Evolutionary conservation across 2,113 vertebrate species (phyloP), one percentile per base, ranked within the genome.

Genomic region (Potamarius usumacintae): DNA sequence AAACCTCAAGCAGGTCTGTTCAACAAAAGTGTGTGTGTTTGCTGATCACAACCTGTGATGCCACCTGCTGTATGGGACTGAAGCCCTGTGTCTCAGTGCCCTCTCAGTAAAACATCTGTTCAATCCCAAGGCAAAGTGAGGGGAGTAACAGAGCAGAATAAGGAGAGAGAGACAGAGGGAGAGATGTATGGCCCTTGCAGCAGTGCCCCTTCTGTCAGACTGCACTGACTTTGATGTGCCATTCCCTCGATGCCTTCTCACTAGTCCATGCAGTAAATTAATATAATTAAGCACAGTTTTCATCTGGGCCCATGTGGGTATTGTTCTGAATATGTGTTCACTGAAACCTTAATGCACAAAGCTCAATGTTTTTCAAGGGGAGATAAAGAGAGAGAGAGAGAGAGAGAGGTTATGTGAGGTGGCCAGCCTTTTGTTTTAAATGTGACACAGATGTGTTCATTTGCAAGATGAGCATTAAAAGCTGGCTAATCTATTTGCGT

Each of bases 1-100:
- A 91, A 91, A 90, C 91, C 92, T 94, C 91, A 94, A 93, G 92
- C 91, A 93, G 91, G 87, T 87, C 78, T 82, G 76, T 74, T 27
- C 17, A 77, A 83, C 63, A 88, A 76, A 81, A 69, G 52, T 82
- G 77, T 82, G 74, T 85, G 72, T 14, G 76, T 84, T 25, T n/a
- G 27, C 79, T 87, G 85, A 90, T 87, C 83, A 86, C 63, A 85
- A 92, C 90, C 88, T 53, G 79, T 55, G 27, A 72, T 58, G 55
- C 67, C 88, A 91, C 91, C 91, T 86, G 91, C 90, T 83, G 34
- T 84, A 82, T 83, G 85, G 85, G 89, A 83, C 82, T 22, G 58
- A 85, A 85, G 87, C 65, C 81, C 83, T 88, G 85, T 89, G 81
- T 86, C 84, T 81, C 84, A 20, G 80, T 52, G 84, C 87, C 89